Conservation (phyloP, 2,888 invertebrate genomes). For the Neoscelio sp. region DNA sequence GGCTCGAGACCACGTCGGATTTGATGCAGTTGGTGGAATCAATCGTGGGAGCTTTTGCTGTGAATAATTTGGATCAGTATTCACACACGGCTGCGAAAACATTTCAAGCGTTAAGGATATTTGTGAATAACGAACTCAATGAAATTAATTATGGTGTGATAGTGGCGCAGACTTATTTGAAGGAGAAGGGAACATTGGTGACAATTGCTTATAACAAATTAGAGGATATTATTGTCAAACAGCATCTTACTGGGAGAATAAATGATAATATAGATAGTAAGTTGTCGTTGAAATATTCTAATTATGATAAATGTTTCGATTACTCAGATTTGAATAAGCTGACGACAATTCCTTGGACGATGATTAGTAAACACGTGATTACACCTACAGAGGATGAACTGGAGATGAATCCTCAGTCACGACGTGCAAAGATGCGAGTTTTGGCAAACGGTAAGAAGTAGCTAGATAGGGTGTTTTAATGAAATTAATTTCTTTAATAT, state of each 20-base stretch:
- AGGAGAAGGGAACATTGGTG: slow-evolving; percentile 90
- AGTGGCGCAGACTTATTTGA: slow-evolving; percentile 90
- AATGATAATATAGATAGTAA: slow-evolving; percentile 89
- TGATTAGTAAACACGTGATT: slow-evolving; percentile 92
- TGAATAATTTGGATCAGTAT: slow-evolving; percentile 90
- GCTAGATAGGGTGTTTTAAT: neutral
- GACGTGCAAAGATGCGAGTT: slow-evolving; percentile 95
- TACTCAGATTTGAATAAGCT: slow-evolving; percentile 86
- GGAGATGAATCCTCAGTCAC: slow-evolving; percentile 90
- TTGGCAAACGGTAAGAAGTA: slow-evolving; percentile 87
- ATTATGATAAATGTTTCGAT: slow-evolving; percentile 85
- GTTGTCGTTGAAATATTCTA: slow-evolving; percentile 89
- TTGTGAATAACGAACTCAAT: slow-evolving; percentile 98
- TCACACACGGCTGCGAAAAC: slow-evolving; percentile 95
- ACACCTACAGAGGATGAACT: slow-evolving; percentile 90
- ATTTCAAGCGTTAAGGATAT: slow-evolving; percentile 96
- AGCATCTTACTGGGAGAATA: slow-evolving; percentile 92
- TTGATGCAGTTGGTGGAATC: slow-evolving; percentile 90
- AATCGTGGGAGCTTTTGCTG: slow-evolving; percentile 84
- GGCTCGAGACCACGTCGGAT: slow-evolving; percentile 92
- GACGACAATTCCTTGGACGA: slow-evolving; percentile 89
- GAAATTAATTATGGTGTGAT: slow-evolving; percentile 95
- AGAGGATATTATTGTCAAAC: slow-evolving; percentile 96
- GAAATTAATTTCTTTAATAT: too few species aligned
- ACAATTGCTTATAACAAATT: slow-evolving; percentile 96